Evolutionary conservation across 2,113 vertebrate species (phyloP).

Genomic region (Marmota flaviventris): DNA sequence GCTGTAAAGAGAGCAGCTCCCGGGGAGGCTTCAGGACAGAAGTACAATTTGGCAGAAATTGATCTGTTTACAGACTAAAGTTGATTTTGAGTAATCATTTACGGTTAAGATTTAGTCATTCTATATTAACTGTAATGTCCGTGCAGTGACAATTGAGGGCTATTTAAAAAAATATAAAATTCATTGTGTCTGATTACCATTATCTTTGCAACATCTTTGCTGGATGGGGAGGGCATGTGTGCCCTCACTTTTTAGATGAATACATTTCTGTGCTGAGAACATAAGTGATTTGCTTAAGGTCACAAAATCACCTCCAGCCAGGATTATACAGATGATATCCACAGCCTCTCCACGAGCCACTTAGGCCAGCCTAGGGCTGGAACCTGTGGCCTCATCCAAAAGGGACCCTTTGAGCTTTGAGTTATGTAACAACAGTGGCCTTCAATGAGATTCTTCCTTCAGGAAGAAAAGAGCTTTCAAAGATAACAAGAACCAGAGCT

Average conservation of each 20-base stretch:
- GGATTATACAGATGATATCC: neutral
- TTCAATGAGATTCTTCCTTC: neutral
- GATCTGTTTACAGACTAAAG: constrained; percentile 16
- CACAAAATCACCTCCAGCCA: neutral
- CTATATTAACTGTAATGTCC: neutral
- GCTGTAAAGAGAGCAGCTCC: neutral
- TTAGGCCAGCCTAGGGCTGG: neutral
- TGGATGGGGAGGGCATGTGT: neutral
- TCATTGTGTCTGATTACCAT: neutral
- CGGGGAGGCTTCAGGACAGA: neutral
- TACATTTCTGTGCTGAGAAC: neutral
- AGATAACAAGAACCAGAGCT: neutral
- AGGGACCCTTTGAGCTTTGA: neutral
- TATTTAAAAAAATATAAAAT: neutral
- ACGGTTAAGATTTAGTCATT: neutral
- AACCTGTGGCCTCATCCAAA: neutral
- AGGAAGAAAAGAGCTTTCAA: neutral
- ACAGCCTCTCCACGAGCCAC: neutral
- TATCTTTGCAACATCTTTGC: neutral
- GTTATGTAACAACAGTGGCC: neutral
- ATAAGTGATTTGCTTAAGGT: neutral
- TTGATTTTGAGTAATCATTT: neutral
- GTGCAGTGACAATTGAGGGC: neutral
- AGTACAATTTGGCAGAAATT: constrained; percentile 4
- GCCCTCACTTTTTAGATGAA: neutral